Evolutionary conservation across 2,113 vertebrate genomes (phyloP).

Genomic region (Saguinus imperator): DNA sequence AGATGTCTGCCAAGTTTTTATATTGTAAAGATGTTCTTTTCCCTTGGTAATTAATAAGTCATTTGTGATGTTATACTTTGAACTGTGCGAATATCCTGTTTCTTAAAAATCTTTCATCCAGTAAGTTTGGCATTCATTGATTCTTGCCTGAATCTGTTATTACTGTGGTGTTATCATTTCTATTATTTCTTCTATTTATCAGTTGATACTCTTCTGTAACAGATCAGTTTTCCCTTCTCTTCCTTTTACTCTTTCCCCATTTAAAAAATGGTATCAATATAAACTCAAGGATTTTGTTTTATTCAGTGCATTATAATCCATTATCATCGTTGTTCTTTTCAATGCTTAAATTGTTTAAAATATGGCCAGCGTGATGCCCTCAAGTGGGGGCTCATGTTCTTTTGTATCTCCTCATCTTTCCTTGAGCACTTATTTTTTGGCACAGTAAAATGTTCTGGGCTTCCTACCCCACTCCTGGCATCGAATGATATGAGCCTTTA

Average conservation of each 20-base stretch:
- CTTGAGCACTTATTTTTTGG: neutral
- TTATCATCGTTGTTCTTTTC: slow-evolving; percentile 4
- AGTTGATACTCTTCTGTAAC: neutral
- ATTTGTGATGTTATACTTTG: neutral
- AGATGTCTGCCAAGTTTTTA: neutral
- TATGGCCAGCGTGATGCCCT: neutral
- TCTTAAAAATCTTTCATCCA: neutral
- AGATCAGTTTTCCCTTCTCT: neutral
- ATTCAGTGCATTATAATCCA: neutral
- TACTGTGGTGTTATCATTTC: neutral
- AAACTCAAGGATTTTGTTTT: neutral
- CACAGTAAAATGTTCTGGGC: neutral
- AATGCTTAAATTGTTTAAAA: neutral
- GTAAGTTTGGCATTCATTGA: neutral
- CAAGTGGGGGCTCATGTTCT: neutral
- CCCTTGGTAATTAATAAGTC: slow-evolving; percentile 43
- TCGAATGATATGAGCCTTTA: neutral
- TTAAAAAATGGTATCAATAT: neutral
- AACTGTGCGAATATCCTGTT: neutral
- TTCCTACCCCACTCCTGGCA: neutral
- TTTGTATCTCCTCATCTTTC: neutral
- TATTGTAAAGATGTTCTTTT: slow-evolving; percentile 30
- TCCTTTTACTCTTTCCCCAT: neutral
- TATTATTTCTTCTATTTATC: neutral
- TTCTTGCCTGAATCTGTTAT: neutral